Evolutionary conservation across 2,888 invertebrate species (phyloP), one percentile per base, ranked within the genome.

Genomic region (Drosophila histrio): DNA sequence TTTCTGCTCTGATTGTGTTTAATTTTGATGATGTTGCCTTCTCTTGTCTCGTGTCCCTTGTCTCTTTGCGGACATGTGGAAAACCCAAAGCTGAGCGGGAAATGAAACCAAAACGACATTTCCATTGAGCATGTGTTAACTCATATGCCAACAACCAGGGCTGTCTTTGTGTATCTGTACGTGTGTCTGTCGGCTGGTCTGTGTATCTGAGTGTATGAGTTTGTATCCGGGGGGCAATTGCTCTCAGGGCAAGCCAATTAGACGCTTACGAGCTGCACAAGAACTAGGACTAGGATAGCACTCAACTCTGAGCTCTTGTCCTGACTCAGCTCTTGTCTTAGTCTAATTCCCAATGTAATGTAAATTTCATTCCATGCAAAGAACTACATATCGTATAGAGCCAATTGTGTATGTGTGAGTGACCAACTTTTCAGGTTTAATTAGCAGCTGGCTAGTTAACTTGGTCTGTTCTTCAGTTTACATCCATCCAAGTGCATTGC

Each of bases 1-100:
- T 86, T 84, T 88, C 88, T 84, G 84, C 84, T 83, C 88, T 86
- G 84, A 80, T 84, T 84, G 81, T 78, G 78, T 73, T 86, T 78
- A 88, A 86, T 88, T 83, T 80, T 72, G 65, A 60, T 67, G 66
- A 71, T 59, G 56, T 38, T 24, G 39, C n/a, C 17, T 11, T n/a
- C 11, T 38, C 32, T 21, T 32, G 39, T 44, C 22, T 17, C 39
- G 52, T 65, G 49, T 59, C 13, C 17, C n/a, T 2, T 30, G 11
- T 21, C 22, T 22, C 15, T 13, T 70, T 70, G 60, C 57, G 67
- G 50, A 69, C 58, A 72, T 76, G 72, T 65, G 82, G 64, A 68
- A 67, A 78, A 59, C 64, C 72, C 30, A 52, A 47, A 44, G 64
- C 58, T 61, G 30, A 46, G 47, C 58, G 65, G 76, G 64, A 81